Conservation (phyloP, 1,140 invertebrate genomes). For the Drosophila grimshawi region DNA sequence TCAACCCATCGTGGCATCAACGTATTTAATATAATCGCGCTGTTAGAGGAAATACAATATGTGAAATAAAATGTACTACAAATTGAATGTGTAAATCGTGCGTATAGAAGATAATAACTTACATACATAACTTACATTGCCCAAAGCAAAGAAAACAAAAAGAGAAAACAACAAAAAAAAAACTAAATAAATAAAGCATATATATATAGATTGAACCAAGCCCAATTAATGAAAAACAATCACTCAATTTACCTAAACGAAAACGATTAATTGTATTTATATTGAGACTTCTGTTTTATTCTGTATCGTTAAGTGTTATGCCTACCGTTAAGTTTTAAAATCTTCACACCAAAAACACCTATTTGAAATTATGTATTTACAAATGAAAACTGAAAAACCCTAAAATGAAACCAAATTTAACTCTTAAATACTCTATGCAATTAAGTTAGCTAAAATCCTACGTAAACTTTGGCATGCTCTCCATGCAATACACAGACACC, state of each 20-base stretch:
- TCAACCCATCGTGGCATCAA: constrained; percentile 10
- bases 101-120: constrained; percentile 11
- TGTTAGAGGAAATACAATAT: constrained; percentile 39
- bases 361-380: constrained; percentile 76
- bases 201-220: constrained; percentile 50
- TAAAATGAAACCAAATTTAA: constrained; percentile 16
- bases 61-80: constrained; percentile 16
- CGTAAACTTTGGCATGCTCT: constrained; percentile 57
- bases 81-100: constrained; percentile 27
- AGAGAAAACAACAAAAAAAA: neutral
- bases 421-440: constrained; percentile 69
- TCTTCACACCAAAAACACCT: constrained; percentile 31
- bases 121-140: constrained; percentile 26
- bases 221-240: constrained; percentile 79
- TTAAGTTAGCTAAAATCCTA: constrained; percentile 66
- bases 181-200: too few relatives aligned
- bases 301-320: constrained; percentile 69
- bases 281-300: constrained; percentile 58
- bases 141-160: neutral
- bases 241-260: constrained; percentile 75
- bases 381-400: constrained; percentile 18
- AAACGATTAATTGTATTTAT: constrained; percentile 47
- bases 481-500: constrained; percentile 36
- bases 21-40: constrained; percentile 33
- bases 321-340: constrained; percentile 73